These are phyloP conservation scores for Aplocera efformata DNA, from an alignment of 2,888 invertebrate species.

Conservation along the genomic window DNA sequence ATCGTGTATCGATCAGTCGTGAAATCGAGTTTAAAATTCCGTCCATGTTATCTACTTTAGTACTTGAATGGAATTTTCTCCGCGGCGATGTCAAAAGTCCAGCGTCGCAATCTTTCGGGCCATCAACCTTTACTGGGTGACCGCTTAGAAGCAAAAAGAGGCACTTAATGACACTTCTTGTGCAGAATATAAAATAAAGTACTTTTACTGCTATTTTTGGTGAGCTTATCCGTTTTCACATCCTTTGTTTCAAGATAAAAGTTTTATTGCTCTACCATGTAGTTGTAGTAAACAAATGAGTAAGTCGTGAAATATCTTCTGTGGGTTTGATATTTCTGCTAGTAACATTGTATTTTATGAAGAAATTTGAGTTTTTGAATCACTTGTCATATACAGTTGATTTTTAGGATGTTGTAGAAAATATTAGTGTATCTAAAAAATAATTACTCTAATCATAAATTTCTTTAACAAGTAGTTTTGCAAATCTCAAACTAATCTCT, in stretches of 20 bases:
- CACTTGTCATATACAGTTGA: no score
- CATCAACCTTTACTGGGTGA: constrained; percentile 40
- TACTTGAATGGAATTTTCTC: constrained; percentile 34
- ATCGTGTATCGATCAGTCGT: constrained; percentile 17
- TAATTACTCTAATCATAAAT: no score
- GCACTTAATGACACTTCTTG: constrained; percentile 27
- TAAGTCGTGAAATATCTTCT: no score
- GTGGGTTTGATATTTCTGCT: no score
- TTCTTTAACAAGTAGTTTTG: no score
- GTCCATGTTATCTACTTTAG: constrained; percentile 29
- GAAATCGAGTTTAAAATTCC: constrained; percentile 35
- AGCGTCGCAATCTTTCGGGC: constrained; percentile 34
- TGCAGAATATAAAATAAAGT: constrained; percentile 26
- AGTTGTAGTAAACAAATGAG: no score
- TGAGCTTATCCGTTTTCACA: constrained; percentile 12
- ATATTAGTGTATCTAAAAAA: no score
- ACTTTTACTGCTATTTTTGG: constrained; percentile 18
- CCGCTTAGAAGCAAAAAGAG: constrained; percentile 30
- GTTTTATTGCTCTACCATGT: no score
- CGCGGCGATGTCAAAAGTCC: constrained; percentile 35
- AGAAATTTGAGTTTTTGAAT: no score
- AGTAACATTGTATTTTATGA: no score
- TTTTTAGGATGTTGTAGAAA: no score
- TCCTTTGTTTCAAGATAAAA: constrained; percentile 3
- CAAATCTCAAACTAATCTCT: no score